A percentile compares a stretch with the other conserved stretches of the same genome.
Evolutionary conservation across 1,140 invertebrate genomes (phyloP).

Genomic region (Euwallacea fornicatus): DNA sequence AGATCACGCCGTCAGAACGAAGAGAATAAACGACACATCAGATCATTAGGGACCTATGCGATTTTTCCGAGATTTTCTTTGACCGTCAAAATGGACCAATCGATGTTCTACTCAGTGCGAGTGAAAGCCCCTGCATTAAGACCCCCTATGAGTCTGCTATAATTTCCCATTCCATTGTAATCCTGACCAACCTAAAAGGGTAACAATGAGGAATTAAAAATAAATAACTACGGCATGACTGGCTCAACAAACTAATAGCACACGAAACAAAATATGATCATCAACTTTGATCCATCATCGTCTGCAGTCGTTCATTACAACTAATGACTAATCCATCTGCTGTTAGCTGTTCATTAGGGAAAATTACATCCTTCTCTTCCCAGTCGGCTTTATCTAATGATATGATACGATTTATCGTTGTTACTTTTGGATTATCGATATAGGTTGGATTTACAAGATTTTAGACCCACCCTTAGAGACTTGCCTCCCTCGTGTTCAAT

Average conservation of each 20-base stretch:
- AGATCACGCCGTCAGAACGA: too few species aligned
- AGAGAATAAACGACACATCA: too few species aligned
- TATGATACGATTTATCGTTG: slow-evolving; percentile 18
- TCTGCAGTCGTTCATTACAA: slow-evolving; percentile 21
- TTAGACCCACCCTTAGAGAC: too few species aligned
- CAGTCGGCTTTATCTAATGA: slow-evolving; percentile 7
- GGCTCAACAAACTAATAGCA: slow-evolving; percentile 20
- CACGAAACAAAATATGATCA: slow-evolving; percentile 32
- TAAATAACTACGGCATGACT: slow-evolving; percentile 23
- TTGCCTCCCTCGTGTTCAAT: too few species aligned
- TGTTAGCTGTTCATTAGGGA: slow-evolving; percentile 26
- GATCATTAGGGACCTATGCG: too few species aligned
- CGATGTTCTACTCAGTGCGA: too few species aligned
- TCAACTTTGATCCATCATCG: slow-evolving; percentile 28
- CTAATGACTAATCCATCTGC: slow-evolving; percentile 32
- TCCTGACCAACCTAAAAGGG: neutral
- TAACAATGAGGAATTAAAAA: slow-evolving; percentile 25
- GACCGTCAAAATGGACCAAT: too few species aligned
- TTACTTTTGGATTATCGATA: neutral
- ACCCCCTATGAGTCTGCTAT: too few species aligned
- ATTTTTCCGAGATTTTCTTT: too few species aligned
- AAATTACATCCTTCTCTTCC: slow-evolving; percentile 25
- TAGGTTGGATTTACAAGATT: neutral
- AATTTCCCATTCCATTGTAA: neutral
- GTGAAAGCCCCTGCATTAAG: too few species aligned